Conservation (phyloP, 2,888 invertebrate species). For the Allacma fusca region DNA sequence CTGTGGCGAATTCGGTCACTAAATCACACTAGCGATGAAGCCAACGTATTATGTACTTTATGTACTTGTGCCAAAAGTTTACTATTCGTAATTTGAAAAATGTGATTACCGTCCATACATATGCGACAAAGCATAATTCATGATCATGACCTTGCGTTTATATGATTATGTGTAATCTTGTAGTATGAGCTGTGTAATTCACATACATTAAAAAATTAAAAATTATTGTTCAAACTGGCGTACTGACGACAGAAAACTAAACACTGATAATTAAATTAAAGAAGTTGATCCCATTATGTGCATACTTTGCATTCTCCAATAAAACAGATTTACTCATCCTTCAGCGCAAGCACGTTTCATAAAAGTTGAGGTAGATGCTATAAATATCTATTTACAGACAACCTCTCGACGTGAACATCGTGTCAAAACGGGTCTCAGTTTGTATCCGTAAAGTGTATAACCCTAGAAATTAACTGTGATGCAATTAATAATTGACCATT, state of each 20-base stretch:
- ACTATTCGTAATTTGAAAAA: not conserved
- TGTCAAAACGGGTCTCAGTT: too few relatives aligned
- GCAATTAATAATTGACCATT: too few relatives aligned
- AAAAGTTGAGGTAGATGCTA: too few relatives aligned
- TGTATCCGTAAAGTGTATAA: too few relatives aligned
- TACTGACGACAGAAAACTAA: not conserved
- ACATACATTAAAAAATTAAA: not conserved
- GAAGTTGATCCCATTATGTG: not conserved
- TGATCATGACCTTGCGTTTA: not conserved
- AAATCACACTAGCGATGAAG: too few relatives aligned
- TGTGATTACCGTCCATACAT: slow-evolving; percentile 7
- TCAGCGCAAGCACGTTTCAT: too few relatives aligned
- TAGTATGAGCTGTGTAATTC: not conserved
- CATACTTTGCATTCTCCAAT: too few relatives aligned
- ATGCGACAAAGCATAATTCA: slow-evolving; percentile 1
- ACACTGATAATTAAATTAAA: not conserved
- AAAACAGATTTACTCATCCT: too few relatives aligned
- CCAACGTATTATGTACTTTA: not conserved
- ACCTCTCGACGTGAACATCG: too few relatives aligned
- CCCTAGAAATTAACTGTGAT: too few relatives aligned
- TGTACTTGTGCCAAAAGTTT: not conserved
- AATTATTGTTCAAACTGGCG: not conserved
- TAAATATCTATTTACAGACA: too few relatives aligned
- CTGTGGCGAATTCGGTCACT: too few relatives aligned
- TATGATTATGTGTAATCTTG: not conserved